A percentile compares a stretch with the other conserved stretches of the same genome.
Evolutionary conservation across 1,140 invertebrate species (phyloP).

Genomic region (Conus ventricosus): DNA sequence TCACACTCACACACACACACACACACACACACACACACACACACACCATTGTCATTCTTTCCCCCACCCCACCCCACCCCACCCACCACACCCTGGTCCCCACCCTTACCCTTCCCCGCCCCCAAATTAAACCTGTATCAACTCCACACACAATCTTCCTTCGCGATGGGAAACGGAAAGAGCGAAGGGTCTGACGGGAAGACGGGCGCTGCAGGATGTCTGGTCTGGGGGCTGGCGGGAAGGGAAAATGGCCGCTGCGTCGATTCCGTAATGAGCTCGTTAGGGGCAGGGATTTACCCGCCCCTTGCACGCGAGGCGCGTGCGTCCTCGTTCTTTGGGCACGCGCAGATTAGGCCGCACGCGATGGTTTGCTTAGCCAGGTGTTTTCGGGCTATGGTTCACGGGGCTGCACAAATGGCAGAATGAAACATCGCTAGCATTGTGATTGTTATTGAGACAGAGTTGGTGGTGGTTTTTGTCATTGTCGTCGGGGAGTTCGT

Average conservation of each 20-base stretch:
- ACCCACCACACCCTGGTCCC: neutral
- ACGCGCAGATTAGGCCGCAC: neutral
- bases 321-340: neutral
- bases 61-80: neutral
- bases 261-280: conserved; percentile 20
- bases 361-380: neutral
- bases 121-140: conserved; percentile 13
- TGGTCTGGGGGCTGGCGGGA: conserved; percentile 13
- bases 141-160: neutral
- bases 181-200: conserved; percentile 6
- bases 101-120: neutral
- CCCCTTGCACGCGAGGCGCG: conserved; percentile 26
- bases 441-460: neutral
- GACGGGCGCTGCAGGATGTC: conserved; percentile 8
- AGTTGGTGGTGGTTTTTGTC: neutral
- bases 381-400: neutral
- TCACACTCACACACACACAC: neutral
- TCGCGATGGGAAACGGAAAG: neutral
- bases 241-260: conserved; percentile 13
- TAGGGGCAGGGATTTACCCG: conserved; percentile 15
- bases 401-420: neutral
- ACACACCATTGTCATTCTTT: neutral
- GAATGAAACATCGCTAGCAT: neutral
- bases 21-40: neutral
- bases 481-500: neutral